phyloP scores from a whole-genome alignment of 2,888 invertebrate genomes.

The Lithosia quadra region DNA sequence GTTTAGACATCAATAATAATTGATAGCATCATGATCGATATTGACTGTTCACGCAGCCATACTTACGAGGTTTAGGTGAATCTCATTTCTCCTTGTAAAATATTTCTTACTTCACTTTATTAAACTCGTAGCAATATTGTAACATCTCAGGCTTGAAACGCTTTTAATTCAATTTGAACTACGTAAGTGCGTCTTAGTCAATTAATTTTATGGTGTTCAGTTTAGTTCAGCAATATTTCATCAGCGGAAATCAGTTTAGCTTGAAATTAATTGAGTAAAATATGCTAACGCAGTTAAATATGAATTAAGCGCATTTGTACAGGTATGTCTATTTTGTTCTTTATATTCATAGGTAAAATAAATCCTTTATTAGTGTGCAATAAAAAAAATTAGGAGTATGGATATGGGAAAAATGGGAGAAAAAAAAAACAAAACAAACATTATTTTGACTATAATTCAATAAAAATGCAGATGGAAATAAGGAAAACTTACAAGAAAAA shows the following conservation, averaged over 20 bases:
- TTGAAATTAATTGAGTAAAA: not conserved
- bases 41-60: no score
- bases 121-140: not conserved
- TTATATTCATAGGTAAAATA: not conserved
- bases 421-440: slow-evolving; percentile 76
- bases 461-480: slow-evolving; percentile 87
- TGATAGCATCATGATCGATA: no score
- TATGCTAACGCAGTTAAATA: not conserved
- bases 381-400: not conserved
- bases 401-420: slow-evolving; percentile 26
- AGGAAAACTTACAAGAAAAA: slow-evolving; percentile 85
- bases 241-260: not conserved
- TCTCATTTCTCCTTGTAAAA: no score
- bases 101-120: not conserved
- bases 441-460: slow-evolving; percentile 87
- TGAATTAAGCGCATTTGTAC: not conserved
- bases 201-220: no score
- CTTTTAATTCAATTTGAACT: not conserved
- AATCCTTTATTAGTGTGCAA: not conserved
- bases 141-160: not conserved
- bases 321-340: no score
- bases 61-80: no score
- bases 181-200: no score
- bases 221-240: not conserved
- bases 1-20: no score